These are phyloP conservation scores for Dasyurus viverrinus DNA, from an alignment of 2,113 vertebrate species.

Conservation along the genomic window DNA sequence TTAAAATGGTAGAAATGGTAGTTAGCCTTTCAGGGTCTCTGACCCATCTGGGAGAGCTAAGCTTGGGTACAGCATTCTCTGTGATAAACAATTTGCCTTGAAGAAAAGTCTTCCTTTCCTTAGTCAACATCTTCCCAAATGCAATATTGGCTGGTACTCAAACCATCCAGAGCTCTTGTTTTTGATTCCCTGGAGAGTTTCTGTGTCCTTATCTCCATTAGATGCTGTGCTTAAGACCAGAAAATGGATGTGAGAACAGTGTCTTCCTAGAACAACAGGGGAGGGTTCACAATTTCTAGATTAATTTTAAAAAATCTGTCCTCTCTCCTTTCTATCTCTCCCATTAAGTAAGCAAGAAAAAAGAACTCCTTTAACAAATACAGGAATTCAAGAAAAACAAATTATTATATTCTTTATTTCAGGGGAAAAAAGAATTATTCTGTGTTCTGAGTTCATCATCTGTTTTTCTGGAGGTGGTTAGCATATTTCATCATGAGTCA, in stretches of 20 bases:
- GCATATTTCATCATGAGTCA: not conserved
- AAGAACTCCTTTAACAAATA: not conserved
- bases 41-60: not conserved
- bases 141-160: not conserved
- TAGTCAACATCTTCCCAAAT: not conserved
- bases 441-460: not conserved
- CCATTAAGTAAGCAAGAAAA: not conserved
- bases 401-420: not conserved
- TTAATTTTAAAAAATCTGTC: not conserved
- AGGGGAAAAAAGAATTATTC: not conserved
- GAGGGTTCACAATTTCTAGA: not conserved
- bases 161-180: not conserved
- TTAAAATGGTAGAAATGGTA: not conserved
- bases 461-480: not conserved
- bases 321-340: not conserved
- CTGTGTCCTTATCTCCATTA: accelerated
- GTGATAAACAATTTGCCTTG: not conserved
- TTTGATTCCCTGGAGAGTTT: no score
- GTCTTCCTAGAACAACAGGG: not conserved
- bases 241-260: no score
- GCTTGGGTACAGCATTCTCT: not conserved
- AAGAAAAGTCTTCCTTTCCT: not conserved
- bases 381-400: not conserved
- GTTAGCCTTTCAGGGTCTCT: not conserved
- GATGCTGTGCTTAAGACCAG: not conserved